Evolutionary conservation across 2,113 vertebrate genomes (phyloP).

Genomic region (Protomyctophum bolini): DNA sequence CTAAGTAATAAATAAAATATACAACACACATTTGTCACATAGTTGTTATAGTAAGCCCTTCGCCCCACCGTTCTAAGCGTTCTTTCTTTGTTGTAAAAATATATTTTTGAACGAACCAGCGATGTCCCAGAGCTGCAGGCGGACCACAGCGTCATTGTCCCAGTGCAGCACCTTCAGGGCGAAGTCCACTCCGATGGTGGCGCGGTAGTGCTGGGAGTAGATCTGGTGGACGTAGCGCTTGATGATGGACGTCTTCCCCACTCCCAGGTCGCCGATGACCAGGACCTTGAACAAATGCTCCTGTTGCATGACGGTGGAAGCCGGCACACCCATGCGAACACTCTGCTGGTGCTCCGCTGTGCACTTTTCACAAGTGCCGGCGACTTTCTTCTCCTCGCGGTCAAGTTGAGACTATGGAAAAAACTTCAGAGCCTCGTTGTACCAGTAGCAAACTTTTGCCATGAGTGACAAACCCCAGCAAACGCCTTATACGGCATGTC

Average conservation of each 20-base stretch:
- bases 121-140: constrained; percentile 83
- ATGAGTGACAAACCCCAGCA: too few relatives aligned
- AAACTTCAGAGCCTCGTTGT: too few relatives aligned
- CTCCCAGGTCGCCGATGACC: constrained; percentile 82
- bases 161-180: constrained; percentile 80
- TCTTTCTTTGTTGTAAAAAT: not conserved
- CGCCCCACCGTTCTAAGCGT: not conserved
- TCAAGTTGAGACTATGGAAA: too few relatives aligned
- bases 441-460: too few relatives aligned
- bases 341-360: not conserved
- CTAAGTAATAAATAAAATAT: too few relatives aligned
- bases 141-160: constrained; percentile 75
- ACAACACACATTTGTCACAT: too few relatives aligned
- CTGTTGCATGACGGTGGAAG: constrained; percentile 68
- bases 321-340: not conserved
- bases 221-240: constrained; percentile 82
- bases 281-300: constrained; percentile 81
- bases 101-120: constrained; percentile 70
- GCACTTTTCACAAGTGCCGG: too few relatives aligned
- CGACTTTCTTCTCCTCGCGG: too few relatives aligned
- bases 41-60: too few relatives aligned
- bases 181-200: constrained; percentile 83
- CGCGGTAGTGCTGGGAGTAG: constrained; percentile 82
- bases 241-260: constrained; percentile 81
- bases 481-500: too few relatives aligned